Conservation (phyloP, 2,797 vertebrate species). For the Lophius americanus region DNA sequence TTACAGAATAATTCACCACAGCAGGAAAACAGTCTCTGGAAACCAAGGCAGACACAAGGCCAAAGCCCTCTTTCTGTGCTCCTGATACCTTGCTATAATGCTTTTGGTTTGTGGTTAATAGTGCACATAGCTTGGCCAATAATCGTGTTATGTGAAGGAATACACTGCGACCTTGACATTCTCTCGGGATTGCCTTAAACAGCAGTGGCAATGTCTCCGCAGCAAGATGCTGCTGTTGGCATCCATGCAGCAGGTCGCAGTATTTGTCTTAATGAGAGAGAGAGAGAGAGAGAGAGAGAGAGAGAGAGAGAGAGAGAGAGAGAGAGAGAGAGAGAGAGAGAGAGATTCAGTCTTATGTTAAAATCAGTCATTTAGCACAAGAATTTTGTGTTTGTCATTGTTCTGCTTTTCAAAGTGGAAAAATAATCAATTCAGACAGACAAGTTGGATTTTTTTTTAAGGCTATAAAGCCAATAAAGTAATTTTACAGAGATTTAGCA, state of each 20-base stretch:
- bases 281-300: no score
- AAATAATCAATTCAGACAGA: background rate
- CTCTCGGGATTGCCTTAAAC: background rate
- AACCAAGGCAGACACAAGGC: conserved; percentile 27
- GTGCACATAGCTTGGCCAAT: conserved; percentile 18
- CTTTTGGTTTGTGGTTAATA: conserved; percentile 55
- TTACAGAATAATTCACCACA: conserved; percentile 57
- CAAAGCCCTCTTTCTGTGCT: conserved; percentile 38
- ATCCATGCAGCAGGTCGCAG: conserved; percentile 53
- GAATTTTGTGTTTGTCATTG: background rate
- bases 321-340: no score
- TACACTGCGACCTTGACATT: background rate
- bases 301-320: no score
- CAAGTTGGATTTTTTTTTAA: background rate
- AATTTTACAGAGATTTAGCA: background rate
- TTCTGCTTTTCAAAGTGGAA: background rate
- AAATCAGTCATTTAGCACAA: background rate
- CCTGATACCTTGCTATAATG: conserved; percentile 50
- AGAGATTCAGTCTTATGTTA: no score
- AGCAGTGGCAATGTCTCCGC: background rate
- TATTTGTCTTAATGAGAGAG: conserved; percentile 1
- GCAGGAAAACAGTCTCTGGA: conserved; percentile 56
- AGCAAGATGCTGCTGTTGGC: background rate
- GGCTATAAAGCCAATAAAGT: background rate
- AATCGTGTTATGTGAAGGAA: conserved; percentile 19